These are phyloP conservation scores for Alsophila aescularia DNA, from an alignment of 2,888 invertebrate genomes.

Conservation along the genomic window DNA sequence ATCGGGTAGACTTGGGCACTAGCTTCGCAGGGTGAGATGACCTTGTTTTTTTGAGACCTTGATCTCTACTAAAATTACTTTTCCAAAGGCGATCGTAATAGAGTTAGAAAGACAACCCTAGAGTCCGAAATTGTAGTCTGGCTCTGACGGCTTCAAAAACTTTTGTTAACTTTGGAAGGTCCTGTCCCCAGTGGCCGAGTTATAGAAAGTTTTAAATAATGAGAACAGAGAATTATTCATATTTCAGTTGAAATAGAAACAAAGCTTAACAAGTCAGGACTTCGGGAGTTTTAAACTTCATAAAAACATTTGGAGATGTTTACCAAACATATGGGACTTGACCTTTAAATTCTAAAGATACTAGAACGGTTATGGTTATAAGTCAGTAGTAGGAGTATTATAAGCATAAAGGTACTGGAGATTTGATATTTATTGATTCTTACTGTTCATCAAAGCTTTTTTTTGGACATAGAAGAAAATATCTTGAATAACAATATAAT, in stretches of 20 bases:
- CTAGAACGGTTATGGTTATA: too few relatives aligned
- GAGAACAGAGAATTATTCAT: conserved; percentile 36
- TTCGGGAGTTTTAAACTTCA: conserved; percentile 31
- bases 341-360: too few relatives aligned
- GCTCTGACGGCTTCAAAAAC: conserved; percentile 46
- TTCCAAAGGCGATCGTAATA: not conserved
- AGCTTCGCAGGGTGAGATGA: too few relatives aligned
- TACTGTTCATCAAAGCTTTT: too few relatives aligned
- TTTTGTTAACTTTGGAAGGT: conserved; percentile 41
- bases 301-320: conserved; percentile 23
- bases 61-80: not conserved
- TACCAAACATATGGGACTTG: too few relatives aligned
- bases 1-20: too few relatives aligned
- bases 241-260: conserved; percentile 36
- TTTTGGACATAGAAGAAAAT: too few relatives aligned
- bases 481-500: too few relatives aligned
- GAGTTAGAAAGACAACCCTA: not conserved
- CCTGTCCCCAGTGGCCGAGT: conserved; percentile 41
- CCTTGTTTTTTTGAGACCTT: too few relatives aligned
- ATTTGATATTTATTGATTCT: too few relatives aligned
- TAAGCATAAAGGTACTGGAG: too few relatives aligned
- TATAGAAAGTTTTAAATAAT: conserved; percentile 44
- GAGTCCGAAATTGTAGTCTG: not conserved
- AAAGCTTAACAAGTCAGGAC: conserved; percentile 33
- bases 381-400: too few relatives aligned